phyloP scores from a whole-genome alignment of 2,888 invertebrate genomes.

The Scaptomyza polygonia region DNA sequence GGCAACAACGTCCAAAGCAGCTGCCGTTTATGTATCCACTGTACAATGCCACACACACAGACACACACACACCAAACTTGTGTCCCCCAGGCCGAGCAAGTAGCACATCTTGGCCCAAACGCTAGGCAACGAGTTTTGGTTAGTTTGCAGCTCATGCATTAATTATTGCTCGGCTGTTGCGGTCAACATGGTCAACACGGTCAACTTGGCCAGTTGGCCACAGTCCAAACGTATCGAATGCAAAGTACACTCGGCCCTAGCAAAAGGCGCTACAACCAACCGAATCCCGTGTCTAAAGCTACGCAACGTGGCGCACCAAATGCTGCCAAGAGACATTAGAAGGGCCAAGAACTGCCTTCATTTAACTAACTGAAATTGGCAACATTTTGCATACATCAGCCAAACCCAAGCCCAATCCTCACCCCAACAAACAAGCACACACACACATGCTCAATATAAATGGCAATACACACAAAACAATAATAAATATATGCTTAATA shows the following conservation, averaged over 20 bases:
- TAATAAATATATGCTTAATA: constrained; percentile 69
- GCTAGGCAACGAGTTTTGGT: constrained; percentile 51
- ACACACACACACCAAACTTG: constrained; percentile 18
- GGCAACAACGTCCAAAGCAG: constrained; percentile 35
- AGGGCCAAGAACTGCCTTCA: constrained; percentile 41
- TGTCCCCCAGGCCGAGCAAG: constrained; percentile 28
- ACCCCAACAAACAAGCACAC: constrained; percentile 1
- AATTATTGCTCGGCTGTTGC: constrained; percentile 76
- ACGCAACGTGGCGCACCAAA: constrained; percentile 38
- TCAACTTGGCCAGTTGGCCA: constrained; percentile 13
- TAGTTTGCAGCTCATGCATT: constrained; percentile 78
- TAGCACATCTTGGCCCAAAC: constrained; percentile 21
- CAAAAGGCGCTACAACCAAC: constrained; percentile 37
- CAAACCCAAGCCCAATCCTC: neutral
- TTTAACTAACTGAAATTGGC: constrained; percentile 70
- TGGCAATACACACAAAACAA: constrained; percentile 71
- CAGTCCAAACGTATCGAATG: constrained; percentile 27
- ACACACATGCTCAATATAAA: constrained; percentile 20
- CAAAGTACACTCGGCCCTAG: constrained; percentile 11
- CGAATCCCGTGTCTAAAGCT: constrained; percentile 35
- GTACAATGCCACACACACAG: neutral
- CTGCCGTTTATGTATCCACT: constrained; percentile 23
- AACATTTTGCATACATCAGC: constrained; percentile 38
- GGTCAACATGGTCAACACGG: constrained; percentile 52
- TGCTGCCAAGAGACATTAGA: constrained; percentile 37